Evolutionary conservation across 2,888 invertebrate species (phyloP).

Genomic region (Allophyes oxyacanthae): DNA sequence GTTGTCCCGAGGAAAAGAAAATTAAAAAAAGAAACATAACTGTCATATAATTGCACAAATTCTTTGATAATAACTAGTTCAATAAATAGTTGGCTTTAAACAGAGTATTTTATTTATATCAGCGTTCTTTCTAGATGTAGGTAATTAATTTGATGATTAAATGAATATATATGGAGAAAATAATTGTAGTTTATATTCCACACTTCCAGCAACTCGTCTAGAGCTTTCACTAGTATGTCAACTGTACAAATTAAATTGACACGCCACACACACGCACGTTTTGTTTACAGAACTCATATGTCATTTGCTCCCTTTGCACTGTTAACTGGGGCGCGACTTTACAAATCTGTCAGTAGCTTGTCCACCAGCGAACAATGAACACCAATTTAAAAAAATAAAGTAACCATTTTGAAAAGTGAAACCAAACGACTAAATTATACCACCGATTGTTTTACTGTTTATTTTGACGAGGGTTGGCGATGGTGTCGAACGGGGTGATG

Average conservation of each 20-base stretch:
- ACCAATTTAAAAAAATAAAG: constrained; percentile 45
- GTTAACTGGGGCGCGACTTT: constrained; percentile 77
- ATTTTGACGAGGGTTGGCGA: constrained; percentile 49
- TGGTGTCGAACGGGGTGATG: constrained; percentile 72
- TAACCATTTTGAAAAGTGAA: constrained; percentile 45
- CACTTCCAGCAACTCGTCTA: constrained; percentile 19
- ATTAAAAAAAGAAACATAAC: too few relatives aligned
- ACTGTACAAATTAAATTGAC: constrained; percentile 82
- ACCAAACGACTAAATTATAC: constrained; percentile 13
- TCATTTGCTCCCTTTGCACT: constrained; percentile 73
- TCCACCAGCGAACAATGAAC: constrained; percentile 69
- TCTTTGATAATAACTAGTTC: too few relatives aligned
- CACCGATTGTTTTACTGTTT: constrained; percentile 8
- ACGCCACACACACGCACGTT: constrained; percentile 70
- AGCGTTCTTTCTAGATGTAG: too few relatives aligned
- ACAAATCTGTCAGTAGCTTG: constrained; percentile 73
- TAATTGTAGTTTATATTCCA: too few relatives aligned
- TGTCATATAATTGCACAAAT: too few relatives aligned
- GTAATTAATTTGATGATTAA: too few relatives aligned
- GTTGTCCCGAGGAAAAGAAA: too few relatives aligned
- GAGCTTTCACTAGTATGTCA: constrained; percentile 67
- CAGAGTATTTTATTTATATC: too few relatives aligned
- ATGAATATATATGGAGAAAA: constrained; percentile 7
- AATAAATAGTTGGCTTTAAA: too few relatives aligned
- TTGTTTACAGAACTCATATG: constrained; percentile 83